Evolutionary conservation across 2,113 vertebrate genomes (phyloP).

Genomic region (Anolis sagrei): DNA sequence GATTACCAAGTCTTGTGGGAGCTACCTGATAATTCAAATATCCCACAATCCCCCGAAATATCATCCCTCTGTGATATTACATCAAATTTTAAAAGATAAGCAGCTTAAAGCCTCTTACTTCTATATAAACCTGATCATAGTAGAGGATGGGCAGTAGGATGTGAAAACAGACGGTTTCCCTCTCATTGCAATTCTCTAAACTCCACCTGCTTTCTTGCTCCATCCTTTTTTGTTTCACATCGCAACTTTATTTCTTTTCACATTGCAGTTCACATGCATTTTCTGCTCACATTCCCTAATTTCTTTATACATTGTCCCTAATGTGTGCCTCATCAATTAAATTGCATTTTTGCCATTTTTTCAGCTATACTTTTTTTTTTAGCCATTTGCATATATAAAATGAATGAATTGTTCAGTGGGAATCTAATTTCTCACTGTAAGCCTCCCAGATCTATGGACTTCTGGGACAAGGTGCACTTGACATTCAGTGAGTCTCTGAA

Average conservation of each 20-base stretch:
- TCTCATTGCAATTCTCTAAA: neutral
- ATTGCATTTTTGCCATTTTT: neutral
- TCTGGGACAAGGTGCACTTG: neutral
- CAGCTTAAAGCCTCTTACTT: neutral
- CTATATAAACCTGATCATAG: neutral
- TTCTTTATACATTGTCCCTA: neutral
- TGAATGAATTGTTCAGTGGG: neutral
- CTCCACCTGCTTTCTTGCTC: neutral
- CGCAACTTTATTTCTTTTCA: too few species aligned
- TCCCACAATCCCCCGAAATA: neutral
- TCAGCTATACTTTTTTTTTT: neutral
- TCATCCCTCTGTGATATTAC: neutral
- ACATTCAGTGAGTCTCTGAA: too few species aligned
- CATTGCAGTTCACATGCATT: neutral
- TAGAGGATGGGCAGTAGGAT: neutral
- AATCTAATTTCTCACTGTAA: neutral
- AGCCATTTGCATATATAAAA: too few species aligned
- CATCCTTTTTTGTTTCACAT: neutral
- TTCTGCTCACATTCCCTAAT: neutral
- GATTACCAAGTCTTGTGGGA: neutral
- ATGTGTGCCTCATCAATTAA: neutral
- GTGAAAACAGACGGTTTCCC: neutral
- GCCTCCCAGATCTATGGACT: neutral
- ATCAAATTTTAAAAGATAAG: neutral
- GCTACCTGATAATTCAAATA: neutral